Evolutionary conservation across 1,140 invertebrate genomes (phyloP).

Genomic region (Drosophila willistoni): DNA sequence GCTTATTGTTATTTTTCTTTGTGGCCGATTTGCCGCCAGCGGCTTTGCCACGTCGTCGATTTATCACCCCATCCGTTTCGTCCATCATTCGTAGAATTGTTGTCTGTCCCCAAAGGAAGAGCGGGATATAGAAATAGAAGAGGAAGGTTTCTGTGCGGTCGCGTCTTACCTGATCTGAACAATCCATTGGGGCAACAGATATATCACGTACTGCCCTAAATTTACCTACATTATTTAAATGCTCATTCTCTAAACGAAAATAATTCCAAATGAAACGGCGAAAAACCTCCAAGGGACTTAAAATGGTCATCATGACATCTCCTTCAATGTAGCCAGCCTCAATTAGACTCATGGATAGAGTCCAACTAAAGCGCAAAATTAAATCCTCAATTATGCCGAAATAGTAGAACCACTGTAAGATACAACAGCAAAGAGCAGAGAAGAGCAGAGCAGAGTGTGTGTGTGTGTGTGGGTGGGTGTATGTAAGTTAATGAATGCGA

Average conservation of each 20-base stretch:
- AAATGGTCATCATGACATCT: slow-evolving; percentile 91
- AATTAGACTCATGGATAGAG: slow-evolving; percentile 89
- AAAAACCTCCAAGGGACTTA: slow-evolving; percentile 93
- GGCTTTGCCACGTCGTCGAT: slow-evolving; percentile 83
- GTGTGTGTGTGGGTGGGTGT: neutral
- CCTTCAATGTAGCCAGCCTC: slow-evolving; percentile 88
- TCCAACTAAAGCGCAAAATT: slow-evolving; percentile 93
- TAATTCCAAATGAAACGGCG: slow-evolving; percentile 96
- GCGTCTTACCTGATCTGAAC: slow-evolving; percentile 86
- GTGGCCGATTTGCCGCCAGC: slow-evolving; percentile 61
- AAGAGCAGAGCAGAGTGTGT: slow-evolving; percentile 84
- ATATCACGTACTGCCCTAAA: slow-evolving; percentile 96
- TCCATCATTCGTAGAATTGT: slow-evolving; percentile 98
- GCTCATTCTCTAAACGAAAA: slow-evolving; percentile 96
- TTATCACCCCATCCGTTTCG: slow-evolving; percentile 93
- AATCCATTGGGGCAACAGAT: slow-evolving; percentile 92
- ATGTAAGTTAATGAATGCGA: slow-evolving; percentile 52
- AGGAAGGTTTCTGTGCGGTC: too few species aligned
- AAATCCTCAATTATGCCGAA: slow-evolving; percentile 99
- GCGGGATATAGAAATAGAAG: neutral
- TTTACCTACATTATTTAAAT: slow-evolving; percentile 97
- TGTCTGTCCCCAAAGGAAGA: slow-evolving; percentile 72
- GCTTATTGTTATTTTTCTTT: slow-evolving; percentile 69
- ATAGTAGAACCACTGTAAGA: slow-evolving; percentile 94
- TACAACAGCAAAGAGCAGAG: slow-evolving; percentile 43